Evolutionary conservation across 35 echinoderm and acorn worm genomes (phyloP), one percentile per base, ranked within the genome.

Genomic region (Heliocidaris erythrogramma): DNA sequence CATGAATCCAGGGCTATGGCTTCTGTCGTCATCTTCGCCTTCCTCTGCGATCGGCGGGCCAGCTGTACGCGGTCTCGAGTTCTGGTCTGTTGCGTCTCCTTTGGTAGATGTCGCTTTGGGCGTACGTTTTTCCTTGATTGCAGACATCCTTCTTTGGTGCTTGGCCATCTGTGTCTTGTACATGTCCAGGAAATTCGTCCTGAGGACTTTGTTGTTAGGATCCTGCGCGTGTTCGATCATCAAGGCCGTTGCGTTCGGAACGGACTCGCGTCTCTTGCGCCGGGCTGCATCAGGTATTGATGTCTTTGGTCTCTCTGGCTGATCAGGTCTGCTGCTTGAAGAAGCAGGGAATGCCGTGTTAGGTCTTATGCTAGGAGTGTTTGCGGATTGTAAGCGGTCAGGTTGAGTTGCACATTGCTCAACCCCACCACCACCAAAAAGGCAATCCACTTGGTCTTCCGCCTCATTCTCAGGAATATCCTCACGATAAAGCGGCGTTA

Each of bases 171-270:
- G 97, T 29, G 49, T 86, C 84, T 95, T 60, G 92, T 96, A 98
- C 96, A 98, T 98, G 24, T 95, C 90, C 30, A 95, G 47, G 18
- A 95, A 97, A 35, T 97, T 97, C 3, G 94, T 97, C 95, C 93
- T 95, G 48, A 95, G 94, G 5, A 98, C 95, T 92, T 98, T 98
- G 60, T 96, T 96, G 16, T 93, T 96, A 9, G 88, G 90, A 4
- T 91, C 85, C 69, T 92, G 30, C 50, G 52, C 69, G 30, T 85
- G 88, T 85, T 94, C 93, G 30, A 47, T 87, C 32, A 91, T 94
- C 6, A 94, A 42, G 32, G 69, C 94, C 49, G 96, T 92, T 14
- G 94, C 42, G 56, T 93, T 93, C 35, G 95, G 87, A 86, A 85
- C 16, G 53, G 93, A 60, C 95, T 97, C 95, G 31, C 59, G 24